Base-by-base conservation (phyloP, 2,888 invertebrate genomes). In the Drosophila limbata region DNA sequence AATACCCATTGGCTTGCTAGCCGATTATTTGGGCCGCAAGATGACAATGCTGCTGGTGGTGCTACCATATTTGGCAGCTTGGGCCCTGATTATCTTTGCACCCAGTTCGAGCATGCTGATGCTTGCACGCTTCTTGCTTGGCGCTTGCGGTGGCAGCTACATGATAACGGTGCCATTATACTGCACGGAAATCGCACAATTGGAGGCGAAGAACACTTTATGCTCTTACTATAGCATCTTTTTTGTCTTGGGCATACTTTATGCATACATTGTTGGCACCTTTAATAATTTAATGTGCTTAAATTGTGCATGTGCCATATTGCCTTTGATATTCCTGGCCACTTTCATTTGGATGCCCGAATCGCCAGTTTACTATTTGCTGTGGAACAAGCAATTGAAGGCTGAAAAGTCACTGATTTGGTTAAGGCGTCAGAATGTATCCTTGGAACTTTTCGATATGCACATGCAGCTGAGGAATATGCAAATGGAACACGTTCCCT, bases 211-310 rank as follows among this genome's bases (percentile, higher is more conserved):
- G 64, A 97, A 98, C 0, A 94, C 95, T 0, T 92, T 98, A 0
- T 97, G 97, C 2, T 96, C 96, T 25, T 96, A 95, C 83, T 96
- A 96, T 91, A 97, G 97, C 90, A 92, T 98, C 42, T 95, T 96
- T 94, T 93, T 97, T 44, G 96, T 96, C 0, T 90, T 95, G 6
- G 98, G 98, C 67, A 96, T 97, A 60, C 93, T 97, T 0, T 93
- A 95, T 69, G 93, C 95, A 0, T 97, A 97, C 88, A 89, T 94
- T 0, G 91, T 96, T 1, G 97, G 89, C 6, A 53, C 69, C 2
- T 48, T 63, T 15, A 5, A 69, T 1, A 55, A 51, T n/a, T 82
- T 74, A 1, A 69, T 69, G 9, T 15, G 19, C 6, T 59, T 82
- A 17, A 82, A 73, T 28, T 68, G 80, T 9, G 72, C 77, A 6